phyloP scores from a whole-genome alignment of 1,140 invertebrate species.

The Solen grandis region DNA sequence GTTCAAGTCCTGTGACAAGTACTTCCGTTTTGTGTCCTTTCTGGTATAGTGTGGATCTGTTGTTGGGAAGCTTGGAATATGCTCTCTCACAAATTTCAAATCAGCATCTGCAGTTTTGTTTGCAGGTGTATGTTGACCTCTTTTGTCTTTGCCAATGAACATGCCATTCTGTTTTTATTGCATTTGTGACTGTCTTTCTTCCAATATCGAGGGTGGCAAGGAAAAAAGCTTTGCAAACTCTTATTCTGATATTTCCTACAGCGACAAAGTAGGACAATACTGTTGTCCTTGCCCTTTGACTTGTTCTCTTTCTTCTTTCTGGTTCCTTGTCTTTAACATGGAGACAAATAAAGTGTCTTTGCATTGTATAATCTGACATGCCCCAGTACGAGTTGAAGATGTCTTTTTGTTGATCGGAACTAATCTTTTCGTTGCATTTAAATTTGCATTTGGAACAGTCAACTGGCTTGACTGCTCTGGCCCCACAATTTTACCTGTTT shows the following conservation, averaged over 20 bases:
- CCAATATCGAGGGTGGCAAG: conserved; percentile 55
- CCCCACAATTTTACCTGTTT: conserved; percentile 27
- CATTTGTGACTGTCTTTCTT: conserved; percentile 21
- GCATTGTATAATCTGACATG: no score
- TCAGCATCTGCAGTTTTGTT: conserved; percentile 47
- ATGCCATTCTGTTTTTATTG: conserved; percentile 29
- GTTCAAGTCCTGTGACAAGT: conserved; percentile 34
- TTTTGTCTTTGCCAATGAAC: conserved; percentile 42
- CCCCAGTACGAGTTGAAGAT: no score
- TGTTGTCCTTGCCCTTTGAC: conserved; percentile 7
- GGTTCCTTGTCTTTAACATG: conserved; percentile 29
- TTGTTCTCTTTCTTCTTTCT: conserved; percentile 21
- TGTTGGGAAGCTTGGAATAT: conserved; percentile 58
- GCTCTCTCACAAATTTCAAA: conserved; percentile 28
- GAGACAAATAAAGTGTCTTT: conserved; percentile 45
- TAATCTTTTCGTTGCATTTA: conserved; percentile 47
- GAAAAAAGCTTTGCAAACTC: conserved; percentile 56
- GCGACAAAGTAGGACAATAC: conserved; percentile 16
- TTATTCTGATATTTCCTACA: background rate
- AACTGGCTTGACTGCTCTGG: no score
- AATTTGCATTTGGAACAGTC: conserved; percentile 42
- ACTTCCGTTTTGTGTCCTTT: conserved; percentile 50
- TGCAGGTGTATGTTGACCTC: conserved; percentile 37
- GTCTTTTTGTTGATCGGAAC: no score
- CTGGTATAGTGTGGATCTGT: conserved; percentile 56